These are phyloP conservation scores for Sebastes elongatus DNA, from an alignment of 2,797 vertebrate species.

Conservation along the genomic window DNA sequence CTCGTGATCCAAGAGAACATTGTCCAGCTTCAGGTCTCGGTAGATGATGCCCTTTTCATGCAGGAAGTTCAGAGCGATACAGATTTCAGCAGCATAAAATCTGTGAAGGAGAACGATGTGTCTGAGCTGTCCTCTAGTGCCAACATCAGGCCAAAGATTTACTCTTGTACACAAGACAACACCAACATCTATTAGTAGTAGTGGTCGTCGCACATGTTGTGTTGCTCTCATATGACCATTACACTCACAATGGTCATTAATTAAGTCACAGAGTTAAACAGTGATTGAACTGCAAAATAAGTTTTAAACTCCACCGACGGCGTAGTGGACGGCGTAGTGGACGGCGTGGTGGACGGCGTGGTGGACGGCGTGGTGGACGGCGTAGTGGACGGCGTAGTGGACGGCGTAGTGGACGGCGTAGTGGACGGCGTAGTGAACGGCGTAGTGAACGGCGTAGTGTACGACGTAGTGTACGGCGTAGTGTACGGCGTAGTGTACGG, in stretches of 20 bases:
- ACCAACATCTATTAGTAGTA: not conserved
- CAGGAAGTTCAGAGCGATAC: conserved; percentile 96
- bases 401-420: fast-evolving
- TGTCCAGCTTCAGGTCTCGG: conserved; percentile 97
- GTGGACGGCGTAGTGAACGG: fast-evolving
- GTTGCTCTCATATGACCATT: not conserved
- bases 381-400: fast-evolving
- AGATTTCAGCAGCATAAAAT: conserved; percentile 99
- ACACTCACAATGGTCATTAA: not conserved
- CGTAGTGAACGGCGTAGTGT: fast-evolving
- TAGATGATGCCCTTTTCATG: conserved; percentile 98
- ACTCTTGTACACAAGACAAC: not conserved
- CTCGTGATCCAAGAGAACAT: conserved; percentile 94
- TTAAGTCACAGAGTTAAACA: not conserved
- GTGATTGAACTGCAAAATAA: not conserved
- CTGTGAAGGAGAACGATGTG: conserved; percentile 69
- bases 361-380: too few relatives aligned
- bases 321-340: too few relatives aligned
- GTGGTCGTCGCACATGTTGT: not conserved
- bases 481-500: too few relatives aligned
- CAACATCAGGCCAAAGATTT: not conserved
- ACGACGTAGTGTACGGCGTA: too few relatives aligned
- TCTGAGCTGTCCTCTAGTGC: not conserved
- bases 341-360: fast-evolving
- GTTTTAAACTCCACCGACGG: not conserved